These are phyloP conservation scores for human (Homo sapiens) DNA, from an alignment of 2,113 vertebrate genomes.

Conservation along the genomic window GRCh38 chr6:147212501-147213000, in stretches of 20 bases:
- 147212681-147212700: not conserved
- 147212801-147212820: not conserved
- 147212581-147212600: not conserved
- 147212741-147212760: not conserved
- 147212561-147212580: not conserved
- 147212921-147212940: not conserved
- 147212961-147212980: slow-evolving; percentile 15
- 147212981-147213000: slow-evolving; percentile 31
- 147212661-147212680: not conserved
- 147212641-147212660: not conserved
- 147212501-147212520: not conserved
- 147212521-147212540: not conserved
- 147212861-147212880: not conserved
- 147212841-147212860: not conserved
- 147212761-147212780: not conserved
- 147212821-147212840: not conserved
- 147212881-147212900: not conserved
- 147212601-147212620: not conserved
- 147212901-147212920: not conserved
- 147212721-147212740: not conserved
- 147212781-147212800: not conserved
- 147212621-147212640: not conserved
- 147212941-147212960: not conserved
- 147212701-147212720: not conserved
- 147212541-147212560: not conserved